phyloP scores from a whole-genome alignment of 2,113 vertebrate species.

The Poicephalus meyeri region DNA sequence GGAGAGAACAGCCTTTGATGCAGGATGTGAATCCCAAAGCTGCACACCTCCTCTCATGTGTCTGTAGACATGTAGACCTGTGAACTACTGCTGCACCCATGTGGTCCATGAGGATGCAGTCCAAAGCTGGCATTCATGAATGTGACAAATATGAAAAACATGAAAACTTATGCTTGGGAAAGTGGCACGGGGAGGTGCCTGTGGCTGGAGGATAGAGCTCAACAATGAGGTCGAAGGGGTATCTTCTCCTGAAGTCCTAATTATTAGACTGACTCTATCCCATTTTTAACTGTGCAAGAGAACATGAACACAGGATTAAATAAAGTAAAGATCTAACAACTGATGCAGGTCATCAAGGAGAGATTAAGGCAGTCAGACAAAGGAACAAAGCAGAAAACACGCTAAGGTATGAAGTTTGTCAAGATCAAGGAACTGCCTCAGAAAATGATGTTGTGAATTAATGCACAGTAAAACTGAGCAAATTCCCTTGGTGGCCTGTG shows the following conservation, averaged over 20 bases:
- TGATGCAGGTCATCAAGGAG: background rate
- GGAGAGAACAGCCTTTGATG: background rate
- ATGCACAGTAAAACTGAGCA: background rate
- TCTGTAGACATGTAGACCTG: rapidly evolving
- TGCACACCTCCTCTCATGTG: background rate
- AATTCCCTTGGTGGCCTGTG: background rate
- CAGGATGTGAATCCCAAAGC: background rate
- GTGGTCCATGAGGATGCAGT: background rate
- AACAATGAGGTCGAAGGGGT: rapidly evolving
- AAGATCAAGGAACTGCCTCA: background rate
- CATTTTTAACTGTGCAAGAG: background rate
- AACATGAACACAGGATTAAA: background rate
- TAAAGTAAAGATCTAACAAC: background rate
- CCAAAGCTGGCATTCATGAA: background rate
- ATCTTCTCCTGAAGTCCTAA: background rate
- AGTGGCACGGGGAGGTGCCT: rapidly evolving
- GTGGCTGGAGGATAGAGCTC: background rate
- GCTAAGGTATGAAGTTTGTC: background rate
- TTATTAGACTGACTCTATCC: background rate
- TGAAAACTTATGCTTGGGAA: background rate
- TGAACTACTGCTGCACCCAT: background rate
- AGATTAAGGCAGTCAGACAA: background rate
- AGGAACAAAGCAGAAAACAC: background rate
- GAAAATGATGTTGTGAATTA: background rate
- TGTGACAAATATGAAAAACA: background rate